These are phyloP conservation scores for Gobio gobio DNA, from an alignment of 2,113 vertebrate genomes.

Conservation along the genomic window DNA sequence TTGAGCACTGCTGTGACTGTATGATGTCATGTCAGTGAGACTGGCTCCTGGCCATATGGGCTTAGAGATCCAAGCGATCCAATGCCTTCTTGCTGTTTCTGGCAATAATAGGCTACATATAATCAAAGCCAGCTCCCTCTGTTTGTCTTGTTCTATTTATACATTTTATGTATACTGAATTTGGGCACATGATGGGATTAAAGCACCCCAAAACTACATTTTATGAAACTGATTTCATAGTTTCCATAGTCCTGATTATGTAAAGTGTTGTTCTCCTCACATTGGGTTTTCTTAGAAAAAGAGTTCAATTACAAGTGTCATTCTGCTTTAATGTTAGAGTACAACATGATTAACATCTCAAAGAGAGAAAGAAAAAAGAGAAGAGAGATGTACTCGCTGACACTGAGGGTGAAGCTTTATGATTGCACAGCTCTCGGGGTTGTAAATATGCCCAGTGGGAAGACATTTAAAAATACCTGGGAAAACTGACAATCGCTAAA, in stretches of 20 bases:
- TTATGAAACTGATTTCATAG: neutral
- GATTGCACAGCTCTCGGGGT: constrained; percentile 15
- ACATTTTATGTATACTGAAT: neutral
- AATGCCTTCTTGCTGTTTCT: constrained; percentile 40
- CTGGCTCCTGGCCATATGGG: constrained; percentile 33
- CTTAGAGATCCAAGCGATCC: constrained; percentile 32
- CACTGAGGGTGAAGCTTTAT: constrained; percentile 19
- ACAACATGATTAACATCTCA: constrained; percentile 29
- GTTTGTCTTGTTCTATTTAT: constrained; percentile 14
- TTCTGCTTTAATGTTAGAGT: constrained; percentile 35
- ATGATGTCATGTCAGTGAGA: constrained; percentile 55
- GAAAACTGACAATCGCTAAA: neutral
- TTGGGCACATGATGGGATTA: neutral
- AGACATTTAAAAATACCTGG: neutral
- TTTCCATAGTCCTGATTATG: neutral
- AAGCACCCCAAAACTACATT: neutral
- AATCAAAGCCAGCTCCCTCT: constrained; percentile 29
- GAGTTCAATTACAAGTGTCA: constrained; percentile 26
- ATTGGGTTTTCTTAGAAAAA: constrained; percentile 25
- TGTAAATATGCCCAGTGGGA: neutral
- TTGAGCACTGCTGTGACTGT: constrained; percentile 52
- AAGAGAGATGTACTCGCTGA: constrained; percentile 36
- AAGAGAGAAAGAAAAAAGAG: neutral
- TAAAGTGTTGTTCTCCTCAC: neutral
- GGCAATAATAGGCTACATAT: constrained; percentile 3